Evolutionary conservation across 2,888 invertebrate species (phyloP).

Genomic region (Drosophila antonietae): DNA sequence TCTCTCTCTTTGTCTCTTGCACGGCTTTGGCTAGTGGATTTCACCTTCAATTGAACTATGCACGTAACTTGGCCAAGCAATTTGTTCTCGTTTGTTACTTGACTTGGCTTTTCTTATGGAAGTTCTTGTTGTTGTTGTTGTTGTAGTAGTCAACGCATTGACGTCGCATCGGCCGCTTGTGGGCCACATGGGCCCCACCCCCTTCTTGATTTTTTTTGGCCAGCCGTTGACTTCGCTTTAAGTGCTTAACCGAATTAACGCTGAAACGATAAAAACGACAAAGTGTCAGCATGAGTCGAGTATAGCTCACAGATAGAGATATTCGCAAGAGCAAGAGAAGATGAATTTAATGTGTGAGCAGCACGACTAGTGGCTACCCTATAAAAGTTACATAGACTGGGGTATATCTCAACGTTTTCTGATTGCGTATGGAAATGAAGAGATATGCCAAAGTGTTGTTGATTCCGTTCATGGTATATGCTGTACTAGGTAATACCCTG

Average conservation of each 20-base stretch:
- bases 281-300: constrained; percentile 72
- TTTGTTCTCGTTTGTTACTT: constrained; percentile 43
- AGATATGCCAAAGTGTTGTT: no score
- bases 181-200: constrained; percentile 46
- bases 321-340: background rate
- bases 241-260: constrained; percentile 80
- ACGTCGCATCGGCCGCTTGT: constrained; percentile 20
- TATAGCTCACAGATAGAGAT: constrained; percentile 28
- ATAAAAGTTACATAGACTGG: background rate
- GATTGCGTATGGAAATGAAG: accelerated
- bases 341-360: background rate
- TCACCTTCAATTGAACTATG: constrained; percentile 72
- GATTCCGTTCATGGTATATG: no score
- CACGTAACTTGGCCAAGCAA: constrained; percentile 60
- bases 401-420: no score
- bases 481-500: no score
- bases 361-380: constrained; percentile 7
- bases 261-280: constrained; percentile 79
- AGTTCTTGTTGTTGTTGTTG: constrained; percentile 11
- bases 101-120: constrained; percentile 22
- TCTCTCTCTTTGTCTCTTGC: constrained; percentile 2
- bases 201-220: background rate
- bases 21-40: constrained; percentile 20
- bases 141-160: constrained; percentile 46
- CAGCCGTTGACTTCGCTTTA: constrained; percentile 53